Conservation (phyloP, 2,888 invertebrate genomes). For the Amphimallon solstitiale region DNA sequence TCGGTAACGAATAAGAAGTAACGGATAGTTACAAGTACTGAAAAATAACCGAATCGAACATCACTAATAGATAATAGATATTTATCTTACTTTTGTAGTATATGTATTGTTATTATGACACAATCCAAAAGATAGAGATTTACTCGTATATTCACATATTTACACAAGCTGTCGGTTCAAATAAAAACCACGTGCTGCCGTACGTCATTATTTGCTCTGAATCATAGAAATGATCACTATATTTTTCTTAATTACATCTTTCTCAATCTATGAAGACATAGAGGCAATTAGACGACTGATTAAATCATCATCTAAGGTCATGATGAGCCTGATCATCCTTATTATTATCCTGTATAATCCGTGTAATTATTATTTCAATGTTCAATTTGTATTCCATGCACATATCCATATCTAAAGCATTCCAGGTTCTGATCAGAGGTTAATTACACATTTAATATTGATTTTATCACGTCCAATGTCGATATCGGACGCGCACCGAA, state of each 20-base stretch:
- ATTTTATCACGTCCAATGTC: constrained; percentile 9
- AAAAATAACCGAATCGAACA: too few relatives aligned
- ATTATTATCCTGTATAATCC: not conserved
- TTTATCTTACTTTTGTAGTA: too few relatives aligned
- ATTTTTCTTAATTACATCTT: not conserved
- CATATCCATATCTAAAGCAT: not conserved
- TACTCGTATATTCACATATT: not conserved
- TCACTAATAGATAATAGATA: too few relatives aligned
- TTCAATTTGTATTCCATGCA: constrained; percentile 15
- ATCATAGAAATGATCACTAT: constrained; percentile 1
- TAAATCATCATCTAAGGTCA: constrained; percentile 21
- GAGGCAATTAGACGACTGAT: constrained; percentile 14
- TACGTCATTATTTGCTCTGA: constrained; percentile 16
- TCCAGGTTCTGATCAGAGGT: constrained; percentile 23
- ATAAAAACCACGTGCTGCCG: constrained; percentile 8
- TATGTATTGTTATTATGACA: too few relatives aligned
- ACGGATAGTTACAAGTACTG: too few relatives aligned
- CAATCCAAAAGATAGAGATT: too few relatives aligned
- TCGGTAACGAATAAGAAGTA: too few relatives aligned
- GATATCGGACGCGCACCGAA: constrained; percentile 13
- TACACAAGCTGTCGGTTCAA: not conserved
- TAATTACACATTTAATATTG: constrained; percentile 32
- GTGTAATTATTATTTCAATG: constrained; percentile 21
- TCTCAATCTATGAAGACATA: not conserved
- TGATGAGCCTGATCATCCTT: constrained; percentile 1